Evolutionary conservation across 2,797 vertebrate species (phyloP), one percentile per base, ranked within the genome.

Genomic region (Anguilla marmorata): DNA sequence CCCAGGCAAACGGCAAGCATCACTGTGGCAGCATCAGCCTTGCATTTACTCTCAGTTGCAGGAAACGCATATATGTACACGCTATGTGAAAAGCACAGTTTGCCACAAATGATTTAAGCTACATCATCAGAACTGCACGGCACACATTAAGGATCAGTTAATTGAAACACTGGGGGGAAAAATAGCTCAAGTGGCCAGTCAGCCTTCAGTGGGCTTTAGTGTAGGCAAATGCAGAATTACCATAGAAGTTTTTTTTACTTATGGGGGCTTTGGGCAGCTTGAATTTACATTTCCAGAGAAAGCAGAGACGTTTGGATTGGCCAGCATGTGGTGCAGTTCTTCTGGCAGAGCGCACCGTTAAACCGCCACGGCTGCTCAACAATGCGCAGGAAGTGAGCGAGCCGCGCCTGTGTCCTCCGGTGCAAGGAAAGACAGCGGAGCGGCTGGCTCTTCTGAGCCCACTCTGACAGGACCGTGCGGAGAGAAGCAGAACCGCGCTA

Each of bases 281-380:
- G 37, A 3, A 45, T 33, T 11, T 11, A 85, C n/a, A 30, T 85
- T 58, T 85, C n/a, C 24, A 30, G 24, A 56, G 0, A 87, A 88
- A 85, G 86, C 87, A 92, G 90, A 86, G 33, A 90, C 90, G 89
- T 90, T 91, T 91, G 92, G 87, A 87, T 85, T 91, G 90, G 91
- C 93, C 89, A 92, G 90, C 88, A 91, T 90, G 90, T 86, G 91
- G 88, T 88, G 54, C 89, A 60, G 79, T 21, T 14, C n/a, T 27
- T 58, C 74, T 45, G 84, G 66, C 87, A 85, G 30, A 86, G 88
- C 84, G 79, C 76, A 89, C 85, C 85, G 83, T 84, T 88, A 87
- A 92, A 90, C 83, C 87, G 85, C 58, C 86, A 87, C 92, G 89
- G 86, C 86, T 89, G 50, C 89, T 76, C 83, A 88, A 87, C 90